A percentile compares a stretch with the other conserved stretches of the same genome.
These are phyloP conservation scores for Erpornis zantholeuca DNA, from an alignment of 2,113 vertebrate species.

Conservation along the genomic window DNA sequence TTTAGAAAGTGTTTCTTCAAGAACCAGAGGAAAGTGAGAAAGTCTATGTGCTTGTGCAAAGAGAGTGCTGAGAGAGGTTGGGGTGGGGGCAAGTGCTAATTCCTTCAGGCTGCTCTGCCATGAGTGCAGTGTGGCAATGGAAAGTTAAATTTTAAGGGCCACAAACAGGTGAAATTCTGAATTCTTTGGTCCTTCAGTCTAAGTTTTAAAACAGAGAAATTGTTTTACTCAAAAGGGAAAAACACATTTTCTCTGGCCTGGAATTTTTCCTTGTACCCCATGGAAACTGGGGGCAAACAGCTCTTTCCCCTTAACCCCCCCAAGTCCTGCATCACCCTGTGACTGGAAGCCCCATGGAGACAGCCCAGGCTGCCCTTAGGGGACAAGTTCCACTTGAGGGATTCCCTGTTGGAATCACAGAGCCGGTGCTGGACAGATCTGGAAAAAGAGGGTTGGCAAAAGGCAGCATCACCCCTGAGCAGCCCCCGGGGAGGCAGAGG, in stretches of 20 bases:
- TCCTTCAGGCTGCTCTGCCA: conserved; percentile 6
- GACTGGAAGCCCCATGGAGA: neutral
- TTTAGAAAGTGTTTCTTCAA: conserved; percentile 35
- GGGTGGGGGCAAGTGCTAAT: neutral
- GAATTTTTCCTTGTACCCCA: conserved; percentile 3
- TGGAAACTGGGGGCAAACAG: neutral
- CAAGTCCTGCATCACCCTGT: neutral
- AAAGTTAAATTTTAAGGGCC: neutral
- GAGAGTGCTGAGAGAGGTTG: neutral
- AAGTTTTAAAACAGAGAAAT: conserved; percentile 42
- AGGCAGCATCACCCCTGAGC: neutral
- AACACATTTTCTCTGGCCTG: neutral
- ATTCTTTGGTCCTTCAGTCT: conserved; percentile 68
- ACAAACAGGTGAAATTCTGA: neutral
- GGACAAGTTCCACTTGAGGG: neutral
- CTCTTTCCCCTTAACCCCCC: neutral
- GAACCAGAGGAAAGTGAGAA: conserved; percentile 48
- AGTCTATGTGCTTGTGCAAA: neutral
- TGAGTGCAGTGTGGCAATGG: neutral
- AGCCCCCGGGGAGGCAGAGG: conserved; percentile 3
- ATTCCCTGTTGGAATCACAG: neutral
- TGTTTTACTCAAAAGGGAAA: conserved; percentile 27
- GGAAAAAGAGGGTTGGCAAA: neutral
- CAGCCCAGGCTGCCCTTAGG: neutral
- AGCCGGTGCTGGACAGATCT: neutral